Evolutionary conservation across 2,797 vertebrate genomes (phyloP).

Genomic region (Lepus oiostolus): DNA sequence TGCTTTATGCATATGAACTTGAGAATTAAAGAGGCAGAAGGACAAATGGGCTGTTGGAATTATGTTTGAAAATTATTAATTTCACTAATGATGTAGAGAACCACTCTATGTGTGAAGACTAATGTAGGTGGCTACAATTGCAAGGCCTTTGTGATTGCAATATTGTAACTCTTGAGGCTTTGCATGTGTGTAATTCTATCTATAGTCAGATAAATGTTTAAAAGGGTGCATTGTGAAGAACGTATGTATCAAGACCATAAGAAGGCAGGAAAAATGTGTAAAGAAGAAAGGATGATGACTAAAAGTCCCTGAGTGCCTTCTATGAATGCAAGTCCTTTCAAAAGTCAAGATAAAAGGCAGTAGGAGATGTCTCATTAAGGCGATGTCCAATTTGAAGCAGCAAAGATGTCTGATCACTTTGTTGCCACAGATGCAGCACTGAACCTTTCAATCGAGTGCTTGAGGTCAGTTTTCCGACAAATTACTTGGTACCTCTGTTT

Average conservation of each 20-base stretch:
- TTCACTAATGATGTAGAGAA: slow-evolving; percentile 66
- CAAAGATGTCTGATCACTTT: slow-evolving; percentile 81
- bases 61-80: slow-evolving; percentile 67
- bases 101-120: background rate
- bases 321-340: slow-evolving; percentile 68
- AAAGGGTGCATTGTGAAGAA: slow-evolving; percentile 47
- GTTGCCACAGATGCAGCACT: slow-evolving; percentile 51
- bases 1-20: slow-evolving; percentile 51
- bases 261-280: slow-evolving; percentile 58
- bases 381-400: slow-evolving; percentile 78
- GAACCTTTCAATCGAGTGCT: slow-evolving; percentile 70
- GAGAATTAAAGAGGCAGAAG: slow-evolving; percentile 62
- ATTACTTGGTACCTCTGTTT: slow-evolving; percentile 6
- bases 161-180: slow-evolving; percentile 17
- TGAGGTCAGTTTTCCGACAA: slow-evolving; percentile 76
- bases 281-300: slow-evolving; percentile 74
- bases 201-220: slow-evolving; percentile 46
- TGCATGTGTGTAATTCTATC: slow-evolving; percentile 36
- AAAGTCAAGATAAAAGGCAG: slow-evolving; percentile 85
- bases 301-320: slow-evolving; percentile 70
- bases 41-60: slow-evolving; percentile 46
- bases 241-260: background rate
- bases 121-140: background rate
- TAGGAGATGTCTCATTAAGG: slow-evolving; percentile 80
- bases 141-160: background rate